Base-by-base conservation (phyloP, 2,797 vertebrate genomes). In the Acanthurus leucopareius region DNA sequence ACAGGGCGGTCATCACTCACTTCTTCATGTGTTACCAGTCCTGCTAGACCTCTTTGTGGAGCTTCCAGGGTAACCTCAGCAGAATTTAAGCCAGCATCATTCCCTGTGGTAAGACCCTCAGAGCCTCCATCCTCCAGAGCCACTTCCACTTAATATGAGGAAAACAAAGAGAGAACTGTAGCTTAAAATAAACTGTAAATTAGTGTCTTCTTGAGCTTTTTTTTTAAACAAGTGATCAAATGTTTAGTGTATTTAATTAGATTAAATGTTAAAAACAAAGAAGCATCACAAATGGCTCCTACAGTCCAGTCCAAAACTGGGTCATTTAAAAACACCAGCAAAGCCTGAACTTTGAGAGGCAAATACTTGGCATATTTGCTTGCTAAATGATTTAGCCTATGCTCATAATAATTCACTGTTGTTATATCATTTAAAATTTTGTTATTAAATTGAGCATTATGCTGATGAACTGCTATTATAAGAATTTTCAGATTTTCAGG, bases 71-170 rank as follows among this genome's bases (percentile, higher is more conserved):
- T 69, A 19, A 80, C 84, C 8, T 32, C 68, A 35, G 89, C 69
- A 22, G 86, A 80, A 10, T 76, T 79, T 44, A 88, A 71, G 20
- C 87, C 87, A 0, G 79, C 73, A 44, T 91, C 85, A 38, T 82
- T 86, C 19, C 77, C 69, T 3, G 82, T 44, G 4, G 82, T n/a
- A 17, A 73, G 35, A 53, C 40, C 57, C 56, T 89, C 84, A 9
- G 83, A 64, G 25, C 91, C 88, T 22, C 74, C 83, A 0, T 94
- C 89, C 25, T 92, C 93, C 80, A 93, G 79, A 2, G 73, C 57
- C 32, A 93, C 89, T 38, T 92, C 90, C 62, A 95, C 94, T 94
- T 32, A 32, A 48, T 51, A 68, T 45, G 1, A 73, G 47, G 15
- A 51, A 76, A 44, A 69, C 10, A 51, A 69, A 38, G 32, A 44